Percentiles rank a stretch among this genome's conserved stretches.
phyloP scores from a whole-genome alignment of 2,888 invertebrate species.

The Diplazon laetatorius region DNA sequence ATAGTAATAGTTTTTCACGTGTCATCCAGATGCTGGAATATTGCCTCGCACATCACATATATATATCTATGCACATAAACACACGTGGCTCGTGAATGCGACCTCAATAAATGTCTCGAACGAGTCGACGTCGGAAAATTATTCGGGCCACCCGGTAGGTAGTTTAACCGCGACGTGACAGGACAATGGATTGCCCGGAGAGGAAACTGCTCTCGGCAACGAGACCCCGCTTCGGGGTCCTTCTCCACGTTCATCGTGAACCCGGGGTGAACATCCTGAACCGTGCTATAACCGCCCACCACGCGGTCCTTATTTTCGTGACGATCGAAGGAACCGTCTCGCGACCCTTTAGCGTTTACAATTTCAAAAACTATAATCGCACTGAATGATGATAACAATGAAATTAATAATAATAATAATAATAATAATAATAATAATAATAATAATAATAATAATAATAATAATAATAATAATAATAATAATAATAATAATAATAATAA shows the following conservation, averaged over 20 bases:
- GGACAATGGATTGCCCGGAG: slow-evolving; percentile 34
- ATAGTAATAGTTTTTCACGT: slow-evolving; percentile 38
- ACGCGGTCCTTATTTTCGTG: slow-evolving; percentile 19
- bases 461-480: too few species aligned
- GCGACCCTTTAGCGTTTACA: neutral
- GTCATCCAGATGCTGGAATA: slow-evolving; percentile 28
- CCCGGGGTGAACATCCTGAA: slow-evolving; percentile 44
- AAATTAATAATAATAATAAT: too few species aligned
- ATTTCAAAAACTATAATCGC: neutral
- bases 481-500: too few species aligned
- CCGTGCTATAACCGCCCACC: too few species aligned
- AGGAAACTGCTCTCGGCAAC: slow-evolving; percentile 7
- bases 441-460: too few species aligned
- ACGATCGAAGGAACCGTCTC: neutral
- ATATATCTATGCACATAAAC: neutral
- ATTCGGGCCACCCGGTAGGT: slow-evolving; percentile 46
- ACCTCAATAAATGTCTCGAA: slow-evolving; percentile 22
- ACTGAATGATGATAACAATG: too few species aligned
- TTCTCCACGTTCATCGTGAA: slow-evolving; percentile 10
- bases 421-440: too few species aligned
- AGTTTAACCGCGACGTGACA: slow-evolving; percentile 43
- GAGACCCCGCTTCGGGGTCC: slow-evolving; percentile 22
- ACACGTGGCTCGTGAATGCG: neutral
- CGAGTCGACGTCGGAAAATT: neutral
- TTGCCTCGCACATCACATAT: neutral